phyloP scores from a whole-genome alignment of 2,888 invertebrate genomes.

The Agonopterix heracliana region DNA sequence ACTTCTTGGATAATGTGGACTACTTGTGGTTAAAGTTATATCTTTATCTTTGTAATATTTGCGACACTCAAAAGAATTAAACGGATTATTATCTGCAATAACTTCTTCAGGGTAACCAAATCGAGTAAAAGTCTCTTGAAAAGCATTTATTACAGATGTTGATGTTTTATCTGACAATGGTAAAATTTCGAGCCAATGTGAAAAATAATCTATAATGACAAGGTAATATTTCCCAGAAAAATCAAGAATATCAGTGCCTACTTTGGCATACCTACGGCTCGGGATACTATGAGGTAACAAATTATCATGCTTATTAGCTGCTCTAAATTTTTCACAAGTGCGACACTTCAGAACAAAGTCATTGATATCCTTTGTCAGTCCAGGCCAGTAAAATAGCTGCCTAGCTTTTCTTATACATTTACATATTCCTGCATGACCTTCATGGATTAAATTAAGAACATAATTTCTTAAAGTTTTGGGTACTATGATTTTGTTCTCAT shows the following conservation, averaged over 20 bases:
- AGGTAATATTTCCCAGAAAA: constrained; percentile 1
- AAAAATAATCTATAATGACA: constrained; percentile 5
- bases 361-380: constrained; percentile 1
- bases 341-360: constrained; percentile 5
- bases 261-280: constrained; percentile 6
- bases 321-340: constrained; percentile 11
- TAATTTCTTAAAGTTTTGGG: constrained; percentile 2
- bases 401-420: constrained; percentile 3
- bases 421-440: constrained; percentile 7
- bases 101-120: constrained; percentile 6
- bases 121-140: constrained; percentile 4
- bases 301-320: constrained; percentile 3
- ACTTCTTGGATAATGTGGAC: constrained; percentile 10
- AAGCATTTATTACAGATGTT: constrained; percentile 3
- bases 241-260: constrained; percentile 7
- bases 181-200: constrained; percentile 6
- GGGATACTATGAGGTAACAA: constrained; percentile 8
- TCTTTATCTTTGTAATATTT: constrained; percentile 8
- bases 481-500: constrained; percentile 7
- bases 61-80: constrained; percentile 10
- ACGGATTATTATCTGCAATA: constrained; percentile 8
- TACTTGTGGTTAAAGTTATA: constrained; percentile 6
- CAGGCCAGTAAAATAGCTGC: constrained; percentile 4
- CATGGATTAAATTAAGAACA: constrained; percentile 6
- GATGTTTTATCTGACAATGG: constrained; percentile 1